phyloP scores from a whole-genome alignment of 2,797 vertebrate species.

The Sebastiscus tertius region DNA sequence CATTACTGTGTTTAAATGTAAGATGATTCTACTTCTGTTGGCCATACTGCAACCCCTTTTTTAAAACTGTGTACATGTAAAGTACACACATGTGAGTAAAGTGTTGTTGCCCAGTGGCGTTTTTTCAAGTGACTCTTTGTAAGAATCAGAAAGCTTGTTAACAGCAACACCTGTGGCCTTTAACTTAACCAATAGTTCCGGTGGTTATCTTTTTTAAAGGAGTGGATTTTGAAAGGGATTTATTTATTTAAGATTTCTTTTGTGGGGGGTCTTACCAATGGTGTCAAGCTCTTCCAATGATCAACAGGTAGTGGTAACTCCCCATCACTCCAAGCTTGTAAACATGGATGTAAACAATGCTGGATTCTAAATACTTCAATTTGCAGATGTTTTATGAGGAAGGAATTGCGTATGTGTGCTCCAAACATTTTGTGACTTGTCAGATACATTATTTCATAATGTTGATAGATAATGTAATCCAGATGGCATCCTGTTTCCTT shows the following conservation, averaged over 20 bases:
- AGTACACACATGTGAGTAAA: background rate
- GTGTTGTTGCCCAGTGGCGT: background rate
- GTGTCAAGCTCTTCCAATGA: no score
- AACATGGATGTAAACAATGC: background rate
- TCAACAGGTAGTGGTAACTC: no score
- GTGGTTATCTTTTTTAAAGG: background rate
- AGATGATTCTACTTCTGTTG: background rate
- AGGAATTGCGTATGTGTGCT: background rate
- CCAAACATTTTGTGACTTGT: background rate
- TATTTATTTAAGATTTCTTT: no score
- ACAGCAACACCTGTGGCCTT: no score
- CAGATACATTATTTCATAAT: background rate
- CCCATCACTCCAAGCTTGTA: no score
- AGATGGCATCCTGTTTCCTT: background rate
- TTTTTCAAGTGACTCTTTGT: background rate
- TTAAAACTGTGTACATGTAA: background rate
- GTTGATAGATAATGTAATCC: background rate
- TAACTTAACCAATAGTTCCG: background rate
- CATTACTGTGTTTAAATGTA: background rate
- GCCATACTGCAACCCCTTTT: background rate
- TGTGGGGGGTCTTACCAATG: no score
- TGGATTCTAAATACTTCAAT: background rate
- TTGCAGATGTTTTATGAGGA: background rate
- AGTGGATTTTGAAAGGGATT: no score
- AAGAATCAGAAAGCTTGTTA: no score